Base-by-base conservation (phyloP, 1,140 invertebrate species). In the Lepidurus couesii region DNA sequence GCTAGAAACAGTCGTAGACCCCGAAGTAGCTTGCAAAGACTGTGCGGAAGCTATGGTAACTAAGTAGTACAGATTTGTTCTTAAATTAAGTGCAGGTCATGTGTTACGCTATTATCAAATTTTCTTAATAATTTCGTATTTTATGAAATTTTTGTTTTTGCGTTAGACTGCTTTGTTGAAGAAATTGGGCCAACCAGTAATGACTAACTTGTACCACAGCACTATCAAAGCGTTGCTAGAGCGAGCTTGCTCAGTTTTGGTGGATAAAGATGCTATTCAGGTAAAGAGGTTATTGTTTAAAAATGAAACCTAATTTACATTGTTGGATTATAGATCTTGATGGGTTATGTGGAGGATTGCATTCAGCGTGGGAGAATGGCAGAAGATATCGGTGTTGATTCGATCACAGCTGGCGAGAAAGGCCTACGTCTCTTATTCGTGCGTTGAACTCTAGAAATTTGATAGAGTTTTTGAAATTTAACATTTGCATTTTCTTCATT, bases 161-260 rank as follows among this genome's bases (percentile, higher is more conserved):
- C 81, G 81, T 76, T 78, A 83, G 85, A 91, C 91, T 82, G 88
- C 89, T 80, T 91, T 98, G n/a, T 86, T 98, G 9, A 97, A 97
- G 84, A 97, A 96, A 85, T 87, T 98, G 0, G 96, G 96, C 5
- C 91, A 95, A 82, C 95, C 95, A 1, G 91, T 96, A 0, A 95
- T 96, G 90, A 96, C 95, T 1, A 97, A 98, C 87, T 84, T 96
- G 43, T 95, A 97, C 84, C 98, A 98, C 85, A 96, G 96, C 83
- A 96, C 94, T 1, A 93, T 98, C 24, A 97, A 98, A 87, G 94
- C 95, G 90, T 84, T 98, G 13, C 86, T 98, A 43, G 96, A 98
- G 85, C 87, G 96, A 81, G 92, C 97, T 13, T 96, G 95, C 53
- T 96, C 95, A 0, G 94, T 98, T 3, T 95, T 98, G 92, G 93